phyloP scores from a whole-genome alignment of 2,888 invertebrate species.

The Acleris laterana region DNA sequence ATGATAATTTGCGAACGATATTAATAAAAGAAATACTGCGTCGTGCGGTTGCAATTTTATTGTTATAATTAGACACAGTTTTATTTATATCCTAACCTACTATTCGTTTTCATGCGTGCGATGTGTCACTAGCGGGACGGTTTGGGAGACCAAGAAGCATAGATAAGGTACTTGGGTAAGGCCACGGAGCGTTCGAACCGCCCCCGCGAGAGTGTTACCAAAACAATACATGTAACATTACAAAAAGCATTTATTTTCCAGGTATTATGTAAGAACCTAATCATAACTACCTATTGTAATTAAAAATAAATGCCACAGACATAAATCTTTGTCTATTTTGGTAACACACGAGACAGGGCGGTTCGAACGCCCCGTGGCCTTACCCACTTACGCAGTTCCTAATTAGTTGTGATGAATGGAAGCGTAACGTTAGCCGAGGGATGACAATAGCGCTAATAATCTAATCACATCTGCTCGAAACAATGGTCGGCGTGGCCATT shows the following conservation, averaged over 20 bases:
- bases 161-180: conserved; percentile 19
- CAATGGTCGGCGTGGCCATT: conserved; percentile 32
- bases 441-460: conserved; percentile 34
- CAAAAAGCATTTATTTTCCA: too few species aligned
- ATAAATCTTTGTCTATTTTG: too few species aligned
- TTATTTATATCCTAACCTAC: conserved; percentile 56
- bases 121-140: conserved; percentile 42
- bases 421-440: conserved; percentile 13
- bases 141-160: conserved; percentile 27
- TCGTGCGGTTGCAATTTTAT: conserved; percentile 45
- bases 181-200: too few species aligned
- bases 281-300: too few species aligned
- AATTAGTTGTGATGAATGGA: conserved; percentile 31
- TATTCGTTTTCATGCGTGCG: conserved; percentile 48
- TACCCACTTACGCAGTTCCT: conserved; percentile 17
- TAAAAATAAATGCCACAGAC: too few species aligned
- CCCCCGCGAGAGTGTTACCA: too few species aligned
- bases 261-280: too few species aligned
- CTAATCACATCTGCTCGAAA: conserved; percentile 28
- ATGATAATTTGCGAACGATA: conserved; percentile 4
- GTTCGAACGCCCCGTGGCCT: too few species aligned
- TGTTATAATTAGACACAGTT: conserved; percentile 48
- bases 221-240: too few species aligned
- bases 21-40: conserved; percentile 14
- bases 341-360: too few species aligned